Evolutionary conservation across 2,113 vertebrate species (phyloP), one percentile per base, ranked within the genome.

Genomic region (Reinhardtius hippoglossoides): DNA sequence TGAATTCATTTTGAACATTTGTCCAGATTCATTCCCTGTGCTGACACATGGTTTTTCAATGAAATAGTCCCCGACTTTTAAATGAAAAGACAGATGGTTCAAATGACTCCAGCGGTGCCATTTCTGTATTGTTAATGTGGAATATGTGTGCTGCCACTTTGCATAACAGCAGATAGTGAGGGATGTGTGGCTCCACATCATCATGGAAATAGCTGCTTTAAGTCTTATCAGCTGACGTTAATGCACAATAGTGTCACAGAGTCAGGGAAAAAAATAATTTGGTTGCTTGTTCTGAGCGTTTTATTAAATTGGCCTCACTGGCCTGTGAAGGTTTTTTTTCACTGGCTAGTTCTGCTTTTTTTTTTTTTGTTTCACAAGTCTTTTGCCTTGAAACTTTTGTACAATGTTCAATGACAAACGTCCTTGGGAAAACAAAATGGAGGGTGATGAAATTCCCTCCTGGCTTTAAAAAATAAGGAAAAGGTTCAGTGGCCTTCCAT

Each of bases 331-430:
- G 15, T 74, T 83, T 78, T 62, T 58, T 81, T 14, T 48, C 21
- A 62, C 60, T 42, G 27, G 3, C 60, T 62, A 8, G 48, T 23
- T 59, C 27, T 72, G 61, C 63, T 67, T 79, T 42, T 80, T 79
- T 42, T 80, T 79, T 42, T 80, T 63, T 67, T 85, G 79, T 87
- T 85, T 82, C 69, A 87, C 78, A 69, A 60, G 62, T 67, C 46
- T 75, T 83, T 83, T 80, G 75, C 69, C 63, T 80, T 63, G 66
- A 60, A 83, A 83, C 75, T 79, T 86, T 86, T 82, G 83, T 76
- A 31, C 35, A 80, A 67, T 73, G 63, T 80, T 87, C 81, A 89
- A 85, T 87, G 86, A 89, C 84, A 89, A 91, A 89, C 85, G 89
- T 91, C 90, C 92, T 92, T 92, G 91, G 67, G 71, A 80, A 35